A percentile compares a stretch with the other conserved stretches of the same genome.
These are phyloP conservation scores for Lysandra coridon DNA, from an alignment of 2,888 invertebrate genomes.

Conservation along the genomic window DNA sequence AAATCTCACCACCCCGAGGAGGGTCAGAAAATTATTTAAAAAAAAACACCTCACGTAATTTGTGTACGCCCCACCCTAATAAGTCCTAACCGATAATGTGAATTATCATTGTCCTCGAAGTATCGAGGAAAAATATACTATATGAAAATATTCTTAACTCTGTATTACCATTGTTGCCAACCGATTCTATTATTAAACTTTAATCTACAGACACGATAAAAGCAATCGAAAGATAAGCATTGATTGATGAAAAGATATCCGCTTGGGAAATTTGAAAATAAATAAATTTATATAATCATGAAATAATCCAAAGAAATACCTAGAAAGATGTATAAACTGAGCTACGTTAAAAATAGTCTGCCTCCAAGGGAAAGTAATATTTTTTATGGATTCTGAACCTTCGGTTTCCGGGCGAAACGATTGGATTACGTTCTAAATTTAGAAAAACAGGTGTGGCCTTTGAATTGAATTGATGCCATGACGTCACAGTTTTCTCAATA, in stretches of 20 bases:
- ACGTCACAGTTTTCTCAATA: not conserved
- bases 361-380: not conserved
- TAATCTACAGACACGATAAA: not conserved
- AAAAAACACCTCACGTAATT: too few relatives aligned
- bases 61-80: too few relatives aligned
- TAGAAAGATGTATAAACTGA: not conserved
- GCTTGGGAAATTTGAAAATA: not conserved
- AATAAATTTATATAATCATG: not conserved
- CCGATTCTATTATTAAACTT: not conserved
- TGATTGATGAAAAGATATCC: not conserved
- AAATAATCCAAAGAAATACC: not conserved
- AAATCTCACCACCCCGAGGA: too few relatives aligned
- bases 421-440: slow-evolving; percentile 19
- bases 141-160: not conserved
- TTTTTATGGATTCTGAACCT: slow-evolving; percentile 20
- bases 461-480: not conserved
- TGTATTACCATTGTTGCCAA: not conserved
- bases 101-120: not conserved
- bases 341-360: not conserved
- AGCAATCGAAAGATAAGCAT: slow-evolving; percentile 4
- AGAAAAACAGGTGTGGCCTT: not conserved
- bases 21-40: too few relatives aligned
- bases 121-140: not conserved
- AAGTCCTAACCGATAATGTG: not conserved
- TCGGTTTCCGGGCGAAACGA: not conserved